Base-by-base conservation (phyloP, 2,888 invertebrate species). In the Leptinotarsa haldemani region DNA sequence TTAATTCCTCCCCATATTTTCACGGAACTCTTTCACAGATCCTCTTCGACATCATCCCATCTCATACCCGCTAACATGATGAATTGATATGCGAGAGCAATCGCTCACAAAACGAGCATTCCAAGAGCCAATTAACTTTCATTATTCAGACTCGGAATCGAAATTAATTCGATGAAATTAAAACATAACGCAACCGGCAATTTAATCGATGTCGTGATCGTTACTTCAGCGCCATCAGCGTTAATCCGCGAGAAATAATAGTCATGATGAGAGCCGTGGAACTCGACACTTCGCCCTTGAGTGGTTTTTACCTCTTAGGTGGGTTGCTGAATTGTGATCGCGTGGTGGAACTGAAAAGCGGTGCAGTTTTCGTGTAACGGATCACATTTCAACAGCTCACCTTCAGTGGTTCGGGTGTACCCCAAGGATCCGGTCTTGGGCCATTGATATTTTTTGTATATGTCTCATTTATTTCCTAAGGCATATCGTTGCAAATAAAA, bases 161-260 rank as follows among this genome's bases (percentile, higher is more conserved):
- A 52, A 70, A 70, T 70, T 70, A 70, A 70, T 70, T 52, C 52
- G 64, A 64, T 20, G 15, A 64, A 70, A 70, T 70, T 64, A 70
- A 70, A 70, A 64, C 70, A 64, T 69, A 52, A 40, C 67, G 58
- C 22, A 53, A 71, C 40, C 58, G 67, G 56, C 67, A 56, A 71
- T 71, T 66, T 66, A 66, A 71, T 66, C 71, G 65, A 65, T 66
- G 61, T 71, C 74, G 71, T 71, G 71, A 74, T 71, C 71, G 48
- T 58, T 66, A 58, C 65, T 74, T 71, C 71, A 69, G 18, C 67
- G 69, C 69, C 69, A 65, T 65, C 69, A 65, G 64, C 71, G 67
- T 71, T 71, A 71, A 71, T 56, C 67, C 67, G 66, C 52, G 46
- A 69, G 65, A 74, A 68, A 48, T 74, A 71, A 65, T 64, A 61